phyloP scores from a whole-genome alignment of 2,797 vertebrate species.

The Diceros bicornis region DNA sequence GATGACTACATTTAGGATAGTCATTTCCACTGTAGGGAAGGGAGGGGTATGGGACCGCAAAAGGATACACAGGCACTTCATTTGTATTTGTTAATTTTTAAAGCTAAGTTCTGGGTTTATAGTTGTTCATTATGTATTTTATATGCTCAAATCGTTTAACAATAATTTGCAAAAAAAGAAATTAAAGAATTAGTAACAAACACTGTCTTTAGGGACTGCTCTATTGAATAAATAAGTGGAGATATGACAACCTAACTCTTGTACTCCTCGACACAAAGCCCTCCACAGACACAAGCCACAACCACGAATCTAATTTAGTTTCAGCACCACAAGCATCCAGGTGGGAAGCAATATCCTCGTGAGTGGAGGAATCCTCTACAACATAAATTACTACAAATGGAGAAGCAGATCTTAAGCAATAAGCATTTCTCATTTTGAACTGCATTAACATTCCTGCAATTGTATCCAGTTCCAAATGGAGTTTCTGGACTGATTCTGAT shows the following conservation, averaged over 20 bases:
- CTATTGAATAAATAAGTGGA: slow-evolving; percentile 30
- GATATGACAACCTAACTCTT: neutral
- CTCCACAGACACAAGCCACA: slow-evolving; percentile 28
- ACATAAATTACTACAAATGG: slow-evolving; percentile 73
- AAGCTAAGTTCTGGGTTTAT: neutral
- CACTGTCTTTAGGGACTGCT: neutral
- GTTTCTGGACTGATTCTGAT: slow-evolving; percentile 79
- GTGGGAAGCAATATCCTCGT: slow-evolving; percentile 75
- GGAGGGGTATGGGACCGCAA: neutral
- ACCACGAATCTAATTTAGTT: slow-evolving; percentile 77
- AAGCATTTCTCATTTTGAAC: slow-evolving; percentile 84
- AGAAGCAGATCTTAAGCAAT: slow-evolving; percentile 84
- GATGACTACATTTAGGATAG: neutral
- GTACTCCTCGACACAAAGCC: neutral
- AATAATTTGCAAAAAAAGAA: slow-evolving; percentile 54
- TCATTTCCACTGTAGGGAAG: neutral
- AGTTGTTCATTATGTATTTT: slow-evolving; percentile 1
- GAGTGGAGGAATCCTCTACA: slow-evolving; percentile 60
- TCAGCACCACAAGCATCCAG: slow-evolving; percentile 80
- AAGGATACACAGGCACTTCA: neutral
- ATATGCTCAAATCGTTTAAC: slow-evolving; percentile 47
- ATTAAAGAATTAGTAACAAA: neutral
- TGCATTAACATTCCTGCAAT: slow-evolving; percentile 78
- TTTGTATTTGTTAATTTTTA: slow-evolving; percentile 64
- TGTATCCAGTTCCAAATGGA: slow-evolving; percentile 83